These are phyloP conservation scores for Garrulus glandarius DNA, from an alignment of 2,797 vertebrate genomes.

Conservation along the genomic window DNA sequence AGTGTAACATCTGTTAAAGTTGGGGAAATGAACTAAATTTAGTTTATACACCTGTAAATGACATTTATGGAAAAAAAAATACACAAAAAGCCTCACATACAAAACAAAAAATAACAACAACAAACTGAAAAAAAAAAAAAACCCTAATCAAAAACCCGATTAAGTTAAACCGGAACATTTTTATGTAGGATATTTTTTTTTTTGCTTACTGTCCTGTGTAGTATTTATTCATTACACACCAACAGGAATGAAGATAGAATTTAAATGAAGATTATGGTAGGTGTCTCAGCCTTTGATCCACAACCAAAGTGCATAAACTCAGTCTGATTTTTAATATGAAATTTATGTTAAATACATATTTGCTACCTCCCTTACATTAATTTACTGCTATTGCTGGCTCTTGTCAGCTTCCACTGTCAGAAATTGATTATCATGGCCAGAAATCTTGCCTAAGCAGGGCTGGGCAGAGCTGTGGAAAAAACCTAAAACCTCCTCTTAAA, in stretches of 20 bases:
- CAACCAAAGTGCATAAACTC: neutral
- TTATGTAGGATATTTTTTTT: neutral
- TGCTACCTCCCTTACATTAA: neutral
- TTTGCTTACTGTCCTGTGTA: neutral
- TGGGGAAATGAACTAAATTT: neutral
- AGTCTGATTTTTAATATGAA: neutral
- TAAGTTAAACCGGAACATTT: neutral
- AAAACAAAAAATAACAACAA: neutral
- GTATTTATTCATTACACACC: neutral
- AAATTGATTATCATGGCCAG: slow-evolving; percentile 23
- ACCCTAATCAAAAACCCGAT: neutral
- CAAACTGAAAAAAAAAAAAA: neutral
- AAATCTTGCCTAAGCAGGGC: neutral
- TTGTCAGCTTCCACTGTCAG: slow-evolving; percentile 11
- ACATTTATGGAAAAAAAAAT: rapidly evolving
- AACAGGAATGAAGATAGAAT: neutral
- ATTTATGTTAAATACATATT: neutral
- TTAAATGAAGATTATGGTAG: neutral
- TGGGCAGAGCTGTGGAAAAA: neutral
- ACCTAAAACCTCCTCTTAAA: neutral
- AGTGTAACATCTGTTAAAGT: neutral
- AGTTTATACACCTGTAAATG: neutral
- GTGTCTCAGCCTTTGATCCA: neutral
- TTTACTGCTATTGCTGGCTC: neutral
- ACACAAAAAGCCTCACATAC: neutral